Base-by-base conservation (phyloP, 1,140 invertebrate genomes). In the Drosophila sp. region DNA sequence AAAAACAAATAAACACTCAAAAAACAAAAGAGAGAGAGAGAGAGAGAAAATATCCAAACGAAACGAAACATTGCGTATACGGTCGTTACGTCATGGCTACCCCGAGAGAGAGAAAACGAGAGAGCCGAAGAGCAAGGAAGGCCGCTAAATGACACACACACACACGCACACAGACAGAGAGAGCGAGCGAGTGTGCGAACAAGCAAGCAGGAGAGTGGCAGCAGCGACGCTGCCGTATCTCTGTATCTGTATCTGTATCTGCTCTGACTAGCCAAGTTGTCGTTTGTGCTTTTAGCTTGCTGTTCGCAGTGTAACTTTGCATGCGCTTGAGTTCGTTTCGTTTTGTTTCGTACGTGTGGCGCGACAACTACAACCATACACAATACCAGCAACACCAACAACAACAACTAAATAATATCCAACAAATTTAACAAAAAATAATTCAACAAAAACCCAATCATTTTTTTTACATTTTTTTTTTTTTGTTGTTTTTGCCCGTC, bases 271-370 rank as follows among this genome's bases (percentile, higher is more conserved):
- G 33, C 23, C 38, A 35, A 47, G 60, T 55, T 54, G 58, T 47
- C 58, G 60, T 50, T 50, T 55, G 50, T 32, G 62, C 33, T 33
- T 47, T 54, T 40, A 10, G 62, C 35, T 50, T 54, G 47, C 65
- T 69, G 50, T 50, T 55, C 77, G 72, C 79, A 79, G 69, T 79
- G 60, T 63, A 67, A 72, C 57, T 82, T 82, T 75, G 80, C 75
- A 76, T 79, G 80, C 80, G 75, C 79, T 75, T 70, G 67, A 82
- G 80, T 83, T 83, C 80, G 80, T 83, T 83, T 75, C 76, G 71
- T 77, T 74, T 65, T 23, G 44, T 50, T 50, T 50, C 44, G 44
- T 50, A 50, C 44, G 44, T 50, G 44, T 50, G 66, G 65, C 64
- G 25, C 72, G 71, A 68, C 55, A 65, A 44, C 56, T 58, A 67